Conservation (phyloP, 2,797 vertebrate species). For the Falco columbarius region DNA sequence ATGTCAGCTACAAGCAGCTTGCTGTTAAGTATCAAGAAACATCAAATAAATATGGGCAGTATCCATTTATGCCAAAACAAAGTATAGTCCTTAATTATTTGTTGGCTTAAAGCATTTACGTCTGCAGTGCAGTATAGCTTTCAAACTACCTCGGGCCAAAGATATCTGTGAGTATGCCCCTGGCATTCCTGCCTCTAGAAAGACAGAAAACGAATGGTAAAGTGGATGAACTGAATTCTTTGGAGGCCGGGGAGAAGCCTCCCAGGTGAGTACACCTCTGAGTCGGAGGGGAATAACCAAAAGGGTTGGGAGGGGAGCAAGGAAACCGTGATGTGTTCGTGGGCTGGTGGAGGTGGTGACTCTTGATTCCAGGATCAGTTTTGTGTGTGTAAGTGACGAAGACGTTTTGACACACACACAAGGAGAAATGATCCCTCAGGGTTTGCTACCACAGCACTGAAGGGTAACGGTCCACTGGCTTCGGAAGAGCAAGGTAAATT, state of each 20-base stretch:
- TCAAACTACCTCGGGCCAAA: neutral
- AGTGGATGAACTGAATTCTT: neutral
- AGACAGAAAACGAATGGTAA: neutral
- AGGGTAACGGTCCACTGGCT: neutral
- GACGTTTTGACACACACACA: neutral
- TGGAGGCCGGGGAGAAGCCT: neutral
- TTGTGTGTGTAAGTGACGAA: neutral
- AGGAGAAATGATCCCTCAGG: neutral
- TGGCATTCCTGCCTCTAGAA: neutral
- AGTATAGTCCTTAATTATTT: neutral
- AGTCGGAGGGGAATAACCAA: neutral
- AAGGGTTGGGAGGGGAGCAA: neutral
- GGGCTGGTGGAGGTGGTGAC: neutral
- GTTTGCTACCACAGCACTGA: neutral
- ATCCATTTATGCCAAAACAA: neutral
- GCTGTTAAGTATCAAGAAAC: neutral
- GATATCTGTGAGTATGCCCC: neutral
- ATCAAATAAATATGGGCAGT: fast-evolving
- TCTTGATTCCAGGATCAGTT: neutral
- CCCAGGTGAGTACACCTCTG: neutral
- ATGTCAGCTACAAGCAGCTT: neutral
- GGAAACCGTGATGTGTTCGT: neutral
- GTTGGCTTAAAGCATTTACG: neutral
- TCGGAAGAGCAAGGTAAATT: neutral
- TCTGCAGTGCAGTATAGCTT: neutral